phyloP scores from a whole-genome alignment of 2,797 vertebrate species.

The Crenuchus spilurus region DNA sequence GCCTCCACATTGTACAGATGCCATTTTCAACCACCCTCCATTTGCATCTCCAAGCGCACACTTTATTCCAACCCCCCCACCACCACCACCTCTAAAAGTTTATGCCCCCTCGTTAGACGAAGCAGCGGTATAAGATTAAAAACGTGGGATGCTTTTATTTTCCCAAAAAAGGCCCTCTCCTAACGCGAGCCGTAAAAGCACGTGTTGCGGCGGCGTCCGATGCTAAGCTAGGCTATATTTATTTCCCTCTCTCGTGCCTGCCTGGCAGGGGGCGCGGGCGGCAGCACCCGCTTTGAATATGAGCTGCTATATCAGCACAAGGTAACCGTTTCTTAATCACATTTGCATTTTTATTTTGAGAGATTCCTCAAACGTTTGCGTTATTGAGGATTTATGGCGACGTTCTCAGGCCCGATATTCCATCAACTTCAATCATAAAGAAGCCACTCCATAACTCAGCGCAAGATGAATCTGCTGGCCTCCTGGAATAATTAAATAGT shows the following conservation, averaged over 20 bases:
- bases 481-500: slow-evolving; percentile 84
- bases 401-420: slow-evolving; percentile 79
- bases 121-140: slow-evolving; percentile 75
- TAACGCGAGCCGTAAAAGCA: slow-evolving; percentile 41
- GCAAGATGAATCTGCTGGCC: slow-evolving; percentile 78
- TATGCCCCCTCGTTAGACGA: slow-evolving; percentile 78
- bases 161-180: slow-evolving; percentile 44
- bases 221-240: slow-evolving; percentile 40
- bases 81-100: slow-evolving; percentile 76
- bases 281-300: slow-evolving; percentile 56
- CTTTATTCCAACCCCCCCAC: slow-evolving; percentile 38
- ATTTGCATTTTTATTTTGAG: slow-evolving; percentile 86
- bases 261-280: slow-evolving; percentile 20
- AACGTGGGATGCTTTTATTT: slow-evolving; percentile 75
- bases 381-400: slow-evolving; percentile 85
- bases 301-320: slow-evolving; percentile 83
- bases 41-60: slow-evolving; percentile 83
- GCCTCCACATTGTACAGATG: slow-evolving; percentile 90
- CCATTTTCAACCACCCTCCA: slow-evolving; percentile 89
- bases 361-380: slow-evolving; percentile 85
- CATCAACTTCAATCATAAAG: slow-evolving; percentile 86
- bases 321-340: slow-evolving; percentile 83
- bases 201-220: slow-evolving; percentile 32
- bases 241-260: slow-evolving; percentile 24
- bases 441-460: slow-evolving; percentile 83